phyloP scores from a whole-genome alignment of 2,888 invertebrate species.

The Hypsopygia costalis region DNA sequence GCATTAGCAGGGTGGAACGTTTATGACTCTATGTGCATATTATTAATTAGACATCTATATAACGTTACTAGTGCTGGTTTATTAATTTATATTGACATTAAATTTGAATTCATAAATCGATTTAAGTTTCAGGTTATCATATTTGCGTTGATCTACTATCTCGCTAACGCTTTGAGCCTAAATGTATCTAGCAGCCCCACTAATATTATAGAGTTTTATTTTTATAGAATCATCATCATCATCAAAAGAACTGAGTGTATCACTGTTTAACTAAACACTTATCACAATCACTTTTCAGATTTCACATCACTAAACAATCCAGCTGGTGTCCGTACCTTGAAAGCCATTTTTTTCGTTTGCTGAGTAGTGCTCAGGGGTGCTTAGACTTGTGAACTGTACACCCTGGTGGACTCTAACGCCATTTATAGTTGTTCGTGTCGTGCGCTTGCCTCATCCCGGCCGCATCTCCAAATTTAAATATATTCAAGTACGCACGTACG shows the following conservation, averaged over 20 bases:
- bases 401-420: slow-evolving; percentile 51
- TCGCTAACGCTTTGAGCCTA: background rate
- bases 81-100: background rate
- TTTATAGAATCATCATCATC: background rate
- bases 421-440: slow-evolving; percentile 60
- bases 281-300: slow-evolving; percentile 19
- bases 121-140: background rate
- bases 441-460: slow-evolving; percentile 71
- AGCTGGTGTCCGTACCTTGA: slow-evolving; percentile 61
- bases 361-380: slow-evolving; percentile 61
- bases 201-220: too few relatives aligned
- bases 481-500: slow-evolving; percentile 80
- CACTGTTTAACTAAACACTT: slow-evolving; percentile 12
- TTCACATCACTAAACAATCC: slow-evolving; percentile 35
- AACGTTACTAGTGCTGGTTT: background rate
- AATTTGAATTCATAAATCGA: background rate
- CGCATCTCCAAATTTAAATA: slow-evolving; percentile 80
- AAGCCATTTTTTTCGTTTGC: slow-evolving; percentile 57
- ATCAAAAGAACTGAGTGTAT: background rate
- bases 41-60: background rate
- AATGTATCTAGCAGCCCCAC: too few relatives aligned
- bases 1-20: background rate
- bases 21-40: background rate
- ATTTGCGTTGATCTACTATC: background rate
- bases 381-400: slow-evolving; percentile 65